Percentiles rank a stretch among this genome's conserved stretches.
These are phyloP conservation scores for Phoeniculus purpureus DNA, from an alignment of 2,797 vertebrate genomes.

Conservation along the genomic window DNA sequence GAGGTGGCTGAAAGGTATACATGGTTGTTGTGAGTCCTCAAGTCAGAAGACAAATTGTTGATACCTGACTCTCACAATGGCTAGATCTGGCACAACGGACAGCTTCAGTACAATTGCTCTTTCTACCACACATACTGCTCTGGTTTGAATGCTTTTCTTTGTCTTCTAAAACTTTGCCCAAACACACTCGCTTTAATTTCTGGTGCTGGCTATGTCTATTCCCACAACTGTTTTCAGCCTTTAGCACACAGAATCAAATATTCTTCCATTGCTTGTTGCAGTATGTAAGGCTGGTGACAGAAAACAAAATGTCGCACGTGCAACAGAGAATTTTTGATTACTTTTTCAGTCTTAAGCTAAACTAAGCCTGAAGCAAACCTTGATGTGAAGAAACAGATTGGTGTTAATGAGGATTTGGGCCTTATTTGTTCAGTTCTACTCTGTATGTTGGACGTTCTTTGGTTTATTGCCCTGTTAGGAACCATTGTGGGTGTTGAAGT, in stretches of 20 bases:
- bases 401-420: neutral
- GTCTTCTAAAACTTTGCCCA: neutral
- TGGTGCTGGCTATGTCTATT: neutral
- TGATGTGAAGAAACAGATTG: neutral
- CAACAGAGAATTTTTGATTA: neutral
- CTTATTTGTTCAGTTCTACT: neutral
- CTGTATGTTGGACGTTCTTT: neutral
- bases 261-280: neutral
- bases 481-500: neutral
- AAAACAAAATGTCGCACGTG: neutral
- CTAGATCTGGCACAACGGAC: neutral
- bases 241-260: neutral
- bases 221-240: neutral
- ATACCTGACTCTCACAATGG: neutral
- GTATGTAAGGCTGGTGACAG: neutral
- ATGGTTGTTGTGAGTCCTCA: neutral
- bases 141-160: neutral
- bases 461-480: neutral
- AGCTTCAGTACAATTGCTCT: neutral
- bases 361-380: neutral
- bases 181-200: neutral
- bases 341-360: neutral
- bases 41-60: neutral
- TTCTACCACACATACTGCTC: neutral
- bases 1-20: neutral